These are phyloP conservation scores for Ommatoiulus sabulosus DNA, from an alignment of 2,888 invertebrate genomes.

Conservation along the genomic window DNA sequence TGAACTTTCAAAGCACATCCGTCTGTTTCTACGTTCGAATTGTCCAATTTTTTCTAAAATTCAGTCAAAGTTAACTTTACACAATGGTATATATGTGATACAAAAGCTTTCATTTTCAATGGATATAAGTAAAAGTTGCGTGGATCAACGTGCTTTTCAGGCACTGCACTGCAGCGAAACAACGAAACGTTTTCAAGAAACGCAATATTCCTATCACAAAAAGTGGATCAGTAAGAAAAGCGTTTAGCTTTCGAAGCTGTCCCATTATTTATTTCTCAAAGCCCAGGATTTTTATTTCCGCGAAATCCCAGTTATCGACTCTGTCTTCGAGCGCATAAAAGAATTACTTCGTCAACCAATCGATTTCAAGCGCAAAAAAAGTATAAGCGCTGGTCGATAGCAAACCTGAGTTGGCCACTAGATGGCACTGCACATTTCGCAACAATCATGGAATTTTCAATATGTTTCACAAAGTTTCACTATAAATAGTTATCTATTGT, in stretches of 20 bases:
- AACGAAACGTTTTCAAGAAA: not conserved
- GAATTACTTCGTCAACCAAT: slow-evolving; percentile 23
- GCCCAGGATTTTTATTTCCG: not conserved
- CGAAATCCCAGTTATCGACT: slow-evolving; percentile 19
- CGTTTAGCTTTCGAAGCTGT: not conserved
- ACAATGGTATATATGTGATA: too few relatives aligned
- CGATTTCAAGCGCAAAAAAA: slow-evolving; percentile 6
- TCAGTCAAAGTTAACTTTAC: too few relatives aligned
- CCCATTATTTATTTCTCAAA: slow-evolving; percentile 39
- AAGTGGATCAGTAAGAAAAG: slow-evolving; percentile 30
- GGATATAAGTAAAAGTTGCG: not conserved
- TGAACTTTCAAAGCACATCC: too few relatives aligned
- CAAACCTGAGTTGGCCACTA: not conserved
- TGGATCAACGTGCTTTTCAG: not conserved
- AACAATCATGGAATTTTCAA: too few relatives aligned
- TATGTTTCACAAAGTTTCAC: too few relatives aligned
- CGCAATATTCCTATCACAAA: slow-evolving; percentile 9
- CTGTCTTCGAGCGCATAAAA: slow-evolving; percentile 30
- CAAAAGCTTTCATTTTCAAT: not conserved
- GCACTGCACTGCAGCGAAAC: not conserved
- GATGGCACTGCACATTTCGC: not conserved
- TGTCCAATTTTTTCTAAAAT: too few relatives aligned
- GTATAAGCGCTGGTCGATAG: not conserved
- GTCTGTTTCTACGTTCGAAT: too few relatives aligned
- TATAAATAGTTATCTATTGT: too few relatives aligned